phyloP scores from a whole-genome alignment of 2,113 vertebrate species.

The Eulacestoma nigropectus region DNA sequence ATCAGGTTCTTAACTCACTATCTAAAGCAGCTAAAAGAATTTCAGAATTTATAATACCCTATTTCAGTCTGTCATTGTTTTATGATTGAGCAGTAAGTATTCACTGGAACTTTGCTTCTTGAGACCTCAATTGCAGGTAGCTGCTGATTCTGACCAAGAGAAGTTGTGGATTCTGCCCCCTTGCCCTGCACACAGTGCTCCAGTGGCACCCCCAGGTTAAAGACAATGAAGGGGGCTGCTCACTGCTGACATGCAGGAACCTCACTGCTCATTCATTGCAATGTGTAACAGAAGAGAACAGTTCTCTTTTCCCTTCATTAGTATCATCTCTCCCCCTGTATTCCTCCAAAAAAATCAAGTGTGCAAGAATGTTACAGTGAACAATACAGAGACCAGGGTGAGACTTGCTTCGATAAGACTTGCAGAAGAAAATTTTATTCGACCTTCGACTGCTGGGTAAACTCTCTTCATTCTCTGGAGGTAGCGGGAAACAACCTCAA shows the following conservation, averaged over 20 bases:
- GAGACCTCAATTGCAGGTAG: background rate
- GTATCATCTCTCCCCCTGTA: background rate
- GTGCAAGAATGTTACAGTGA: background rate
- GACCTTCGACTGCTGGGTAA: conserved; percentile 84
- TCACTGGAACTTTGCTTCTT: background rate
- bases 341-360: background rate
- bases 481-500: conserved; percentile 78
- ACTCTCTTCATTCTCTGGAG: conserved; percentile 77
- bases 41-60: background rate
- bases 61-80: background rate
- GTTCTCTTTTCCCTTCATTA: background rate
- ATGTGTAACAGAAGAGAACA: background rate
- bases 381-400: conserved; percentile 10
- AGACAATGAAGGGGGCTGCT: background rate
- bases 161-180: background rate
- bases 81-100: background rate
- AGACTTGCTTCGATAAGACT: conserved; percentile 21
- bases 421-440: conserved; percentile 76
- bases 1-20: background rate
- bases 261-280: background rate
- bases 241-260: background rate
- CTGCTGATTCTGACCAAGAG: background rate
- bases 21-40: background rate
- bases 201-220: background rate
- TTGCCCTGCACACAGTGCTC: background rate